Evolutionary conservation across 2,888 invertebrate genomes (phyloP).

Genomic region (Lepas anatifera): DNA sequence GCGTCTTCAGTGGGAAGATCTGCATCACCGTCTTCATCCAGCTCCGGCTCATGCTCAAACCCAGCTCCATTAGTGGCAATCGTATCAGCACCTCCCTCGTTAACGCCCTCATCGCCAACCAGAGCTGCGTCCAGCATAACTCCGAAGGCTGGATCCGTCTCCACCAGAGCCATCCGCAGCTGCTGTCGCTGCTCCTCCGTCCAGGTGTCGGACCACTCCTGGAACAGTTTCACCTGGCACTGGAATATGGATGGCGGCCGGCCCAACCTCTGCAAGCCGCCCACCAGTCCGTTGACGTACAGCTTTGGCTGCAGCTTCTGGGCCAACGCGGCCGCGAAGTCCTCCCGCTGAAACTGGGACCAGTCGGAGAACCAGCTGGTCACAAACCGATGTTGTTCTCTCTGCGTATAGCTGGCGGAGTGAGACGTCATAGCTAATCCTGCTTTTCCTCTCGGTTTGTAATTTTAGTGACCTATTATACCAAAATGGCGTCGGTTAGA

Average conservation of each 20-base stretch:
- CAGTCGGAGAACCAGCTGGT: background rate
- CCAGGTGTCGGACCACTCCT: constrained; percentile 35
- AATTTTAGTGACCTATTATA: too few relatives aligned
- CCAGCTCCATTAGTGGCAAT: too few relatives aligned
- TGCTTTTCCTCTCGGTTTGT: too few relatives aligned
- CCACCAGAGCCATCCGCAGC: constrained; percentile 18
- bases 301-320: background rate
- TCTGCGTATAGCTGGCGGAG: constrained; percentile 5
- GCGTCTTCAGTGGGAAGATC: background rate
- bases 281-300: constrained; percentile 7
- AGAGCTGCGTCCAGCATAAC: background rate
- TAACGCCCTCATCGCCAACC: background rate
- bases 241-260: constrained; percentile 35
- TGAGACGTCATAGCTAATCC: background rate
- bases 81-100: background rate
- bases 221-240: constrained; percentile 35
- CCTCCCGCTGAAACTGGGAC: background rate
- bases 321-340: constrained; percentile 2
- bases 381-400: background rate
- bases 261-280: constrained; percentile 26
- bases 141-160: constrained; percentile 18
- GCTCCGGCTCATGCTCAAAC: background rate
- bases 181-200: constrained; percentile 20
- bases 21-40: background rate
- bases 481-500: too few relatives aligned